Evolutionary conservation across 2,888 invertebrate species (phyloP).

Genomic region (Meiosimyza decipiens): DNA sequence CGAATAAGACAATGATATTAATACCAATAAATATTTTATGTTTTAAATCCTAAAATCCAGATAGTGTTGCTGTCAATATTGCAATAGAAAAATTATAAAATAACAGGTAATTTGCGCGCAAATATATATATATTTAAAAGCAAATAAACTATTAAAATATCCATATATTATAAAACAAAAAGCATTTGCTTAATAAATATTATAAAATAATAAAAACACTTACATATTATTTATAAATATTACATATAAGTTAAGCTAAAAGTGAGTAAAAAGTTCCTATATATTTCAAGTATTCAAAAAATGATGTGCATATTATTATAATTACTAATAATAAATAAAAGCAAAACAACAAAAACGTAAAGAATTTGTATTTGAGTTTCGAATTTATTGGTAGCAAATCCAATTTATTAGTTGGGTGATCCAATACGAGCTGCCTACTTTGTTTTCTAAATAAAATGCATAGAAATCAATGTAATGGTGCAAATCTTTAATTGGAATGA

Average conservation of each 20-base stretch:
- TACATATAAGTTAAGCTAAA: conserved; percentile 31
- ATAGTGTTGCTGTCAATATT: too few relatives aligned
- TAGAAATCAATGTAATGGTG: too few relatives aligned
- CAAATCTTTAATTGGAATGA: too few relatives aligned
- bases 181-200: conserved; percentile 35
- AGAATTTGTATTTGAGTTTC: conserved; percentile 42
- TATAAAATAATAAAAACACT: conserved; percentile 38
- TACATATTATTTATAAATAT: conserved; percentile 28
- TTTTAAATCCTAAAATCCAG: too few relatives aligned
- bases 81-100: too few relatives aligned
- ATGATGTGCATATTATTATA: conserved; percentile 42
- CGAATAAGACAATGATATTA: too few relatives aligned
- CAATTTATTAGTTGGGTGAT: too few relatives aligned
- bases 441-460: too few relatives aligned
- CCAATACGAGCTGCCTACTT: too few relatives aligned
- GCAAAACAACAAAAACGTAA: conserved; percentile 21
- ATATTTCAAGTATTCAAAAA: conserved; percentile 44
- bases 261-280: conserved; percentile 49
- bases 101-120: too few relatives aligned
- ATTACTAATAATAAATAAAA: conserved; percentile 40
- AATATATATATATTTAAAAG: neutral
- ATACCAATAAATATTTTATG: too few relatives aligned
- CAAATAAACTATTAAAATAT: conserved; percentile 16
- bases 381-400: too few relatives aligned
- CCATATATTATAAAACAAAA: conserved; percentile 30